These are phyloP conservation scores for Drosophila littoralis DNA, from an alignment of 1,140 invertebrate species.

Conservation along the genomic window DNA sequence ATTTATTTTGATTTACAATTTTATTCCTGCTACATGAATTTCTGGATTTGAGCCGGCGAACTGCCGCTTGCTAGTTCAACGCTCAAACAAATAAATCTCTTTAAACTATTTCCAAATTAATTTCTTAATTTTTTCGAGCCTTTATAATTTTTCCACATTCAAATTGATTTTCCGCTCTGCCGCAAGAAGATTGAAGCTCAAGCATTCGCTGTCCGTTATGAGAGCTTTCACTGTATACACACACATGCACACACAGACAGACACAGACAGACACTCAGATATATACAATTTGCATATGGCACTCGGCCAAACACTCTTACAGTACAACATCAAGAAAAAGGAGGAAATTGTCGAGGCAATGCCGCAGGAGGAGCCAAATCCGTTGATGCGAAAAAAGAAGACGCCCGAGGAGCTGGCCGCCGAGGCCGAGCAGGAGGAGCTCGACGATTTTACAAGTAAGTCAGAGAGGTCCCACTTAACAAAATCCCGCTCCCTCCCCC, in stretches of 20 bases:
- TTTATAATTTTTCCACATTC: no score
- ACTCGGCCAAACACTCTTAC: slow-evolving; percentile 48
- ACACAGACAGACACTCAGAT: not conserved
- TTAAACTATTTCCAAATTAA: no score
- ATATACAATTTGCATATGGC: not conserved
- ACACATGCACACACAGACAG: not conserved
- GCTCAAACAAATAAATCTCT: no score
- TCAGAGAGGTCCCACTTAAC: slow-evolving; percentile 54
- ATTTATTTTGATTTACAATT: no score
- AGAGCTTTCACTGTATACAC: not conserved
- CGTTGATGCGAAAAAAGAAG: slow-evolving; percentile 98
- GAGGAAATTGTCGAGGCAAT: slow-evolving; percentile 93
- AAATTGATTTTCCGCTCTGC: no score
- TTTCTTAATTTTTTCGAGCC: no score
- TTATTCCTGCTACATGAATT: no score
- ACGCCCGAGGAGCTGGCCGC: slow-evolving; percentile 97
- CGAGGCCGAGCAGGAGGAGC: slow-evolving; percentile 96
- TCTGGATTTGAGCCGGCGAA: no score
- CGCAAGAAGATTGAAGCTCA: no score
- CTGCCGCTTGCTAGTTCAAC: no score
- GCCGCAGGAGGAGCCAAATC: slow-evolving; percentile 93
- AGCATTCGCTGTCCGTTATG: not conserved
- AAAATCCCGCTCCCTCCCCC: not conserved
- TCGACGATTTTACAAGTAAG: slow-evolving; percentile 99
- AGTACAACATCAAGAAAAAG: slow-evolving; percentile 99